phyloP scores from a whole-genome alignment of 2,113 vertebrate genomes.

The Romanogobio albipinnatus region DNA sequence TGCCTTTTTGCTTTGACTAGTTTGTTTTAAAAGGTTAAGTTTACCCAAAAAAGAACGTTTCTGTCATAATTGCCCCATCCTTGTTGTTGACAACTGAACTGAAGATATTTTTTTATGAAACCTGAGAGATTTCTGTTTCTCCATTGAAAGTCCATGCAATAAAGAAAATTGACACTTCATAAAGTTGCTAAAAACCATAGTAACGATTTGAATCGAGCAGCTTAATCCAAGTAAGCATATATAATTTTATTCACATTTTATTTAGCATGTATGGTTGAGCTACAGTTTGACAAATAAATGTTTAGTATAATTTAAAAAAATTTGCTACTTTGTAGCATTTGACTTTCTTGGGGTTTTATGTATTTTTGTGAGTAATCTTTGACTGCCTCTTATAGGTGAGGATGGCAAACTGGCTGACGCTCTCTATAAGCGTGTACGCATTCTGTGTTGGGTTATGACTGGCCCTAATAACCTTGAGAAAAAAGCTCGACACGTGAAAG shows the following conservation, averaged over 20 bases:
- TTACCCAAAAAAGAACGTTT: neutral
- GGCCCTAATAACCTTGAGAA: conserved; percentile 71
- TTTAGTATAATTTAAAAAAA: no score
- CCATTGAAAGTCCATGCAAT: neutral
- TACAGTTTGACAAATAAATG: neutral
- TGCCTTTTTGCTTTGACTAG: neutral
- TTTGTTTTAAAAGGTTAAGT: neutral
- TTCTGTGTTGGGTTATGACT: conserved; percentile 83
- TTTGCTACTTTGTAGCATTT: neutral
- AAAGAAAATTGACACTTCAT: neutral
- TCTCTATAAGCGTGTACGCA: conserved; percentile 73
- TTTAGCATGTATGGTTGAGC: neutral
- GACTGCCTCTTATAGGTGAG: conserved; percentile 65
- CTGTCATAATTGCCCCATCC: neutral
- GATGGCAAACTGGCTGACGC: conserved; percentile 71
- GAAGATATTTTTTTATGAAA: neutral
- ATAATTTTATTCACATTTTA: neutral
- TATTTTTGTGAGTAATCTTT: neutral
- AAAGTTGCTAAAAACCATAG: neutral
- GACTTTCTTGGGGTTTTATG: neutral
- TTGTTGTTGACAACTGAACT: neutral
- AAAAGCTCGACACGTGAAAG: conserved; percentile 72
- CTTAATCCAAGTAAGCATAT: neutral
- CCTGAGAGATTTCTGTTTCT: neutral
- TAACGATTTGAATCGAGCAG: neutral